These are phyloP conservation scores for Anneissia japonica DNA, from an alignment of 35 echinoderm and acorn worm species.

Conservation along the genomic window DNA sequence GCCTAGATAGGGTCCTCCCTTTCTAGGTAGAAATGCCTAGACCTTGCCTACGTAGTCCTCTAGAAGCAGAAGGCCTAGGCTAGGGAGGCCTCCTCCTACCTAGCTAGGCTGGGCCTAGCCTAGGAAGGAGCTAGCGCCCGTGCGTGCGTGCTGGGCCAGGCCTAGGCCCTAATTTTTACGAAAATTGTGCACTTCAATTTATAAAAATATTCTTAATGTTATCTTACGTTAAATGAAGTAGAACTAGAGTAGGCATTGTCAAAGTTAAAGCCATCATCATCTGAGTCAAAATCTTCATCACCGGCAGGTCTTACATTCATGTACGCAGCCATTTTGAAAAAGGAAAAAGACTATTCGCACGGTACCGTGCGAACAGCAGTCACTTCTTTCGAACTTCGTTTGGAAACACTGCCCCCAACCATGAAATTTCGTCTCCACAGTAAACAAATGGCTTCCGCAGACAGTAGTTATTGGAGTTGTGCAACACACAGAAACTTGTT, in stretches of 20 bases:
- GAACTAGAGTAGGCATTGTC: not conserved
- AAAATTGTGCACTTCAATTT: not conserved
- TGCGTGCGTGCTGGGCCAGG: no score
- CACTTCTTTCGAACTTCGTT: no score
- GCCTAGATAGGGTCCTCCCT: no score
- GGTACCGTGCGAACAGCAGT: no score
- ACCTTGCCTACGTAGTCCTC: not conserved
- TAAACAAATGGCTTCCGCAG: not conserved
- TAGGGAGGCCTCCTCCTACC: no score
- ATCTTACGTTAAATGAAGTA: not conserved
- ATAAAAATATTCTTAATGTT: not conserved
- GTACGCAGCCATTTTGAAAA: not conserved
- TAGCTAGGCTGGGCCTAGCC: not conserved
- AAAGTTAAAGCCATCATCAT: not conserved
- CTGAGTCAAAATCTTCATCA: not conserved
- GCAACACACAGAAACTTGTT: no score
- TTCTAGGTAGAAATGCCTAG: no score
- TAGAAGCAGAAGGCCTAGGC: no score
- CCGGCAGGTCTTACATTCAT: not conserved
- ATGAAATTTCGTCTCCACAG: not conserved
- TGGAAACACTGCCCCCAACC: not conserved
- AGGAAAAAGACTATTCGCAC: no score
- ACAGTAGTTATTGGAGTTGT: no score
- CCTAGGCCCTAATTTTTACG: no score
- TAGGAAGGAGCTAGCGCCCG: not conserved